These are phyloP conservation scores for Blennius ocellaris DNA, from an alignment of 2,113 vertebrate genomes.

Conservation along the genomic window DNA sequence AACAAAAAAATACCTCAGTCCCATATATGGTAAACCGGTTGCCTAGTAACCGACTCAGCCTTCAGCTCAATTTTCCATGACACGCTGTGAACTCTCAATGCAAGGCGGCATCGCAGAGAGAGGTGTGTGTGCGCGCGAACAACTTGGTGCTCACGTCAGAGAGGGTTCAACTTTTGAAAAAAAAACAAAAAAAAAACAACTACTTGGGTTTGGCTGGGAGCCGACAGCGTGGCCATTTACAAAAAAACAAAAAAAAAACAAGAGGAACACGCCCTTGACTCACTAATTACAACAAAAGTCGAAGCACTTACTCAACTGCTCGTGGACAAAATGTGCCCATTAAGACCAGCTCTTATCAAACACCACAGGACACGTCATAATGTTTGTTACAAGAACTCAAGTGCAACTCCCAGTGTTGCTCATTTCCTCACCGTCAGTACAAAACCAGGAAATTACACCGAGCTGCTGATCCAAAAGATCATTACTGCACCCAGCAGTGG, in stretches of 20 bases:
- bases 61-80: slow-evolving; percentile 89
- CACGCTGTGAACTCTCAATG: slow-evolving; percentile 73
- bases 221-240: neutral
- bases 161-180: slow-evolving; percentile 34
- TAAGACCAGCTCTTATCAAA: slow-evolving; percentile 45
- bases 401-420: slow-evolving; percentile 56
- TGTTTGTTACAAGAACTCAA: slow-evolving; percentile 44
- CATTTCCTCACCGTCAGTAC: slow-evolving; percentile 54
- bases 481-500: neutral
- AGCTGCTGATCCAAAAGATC: neutral
- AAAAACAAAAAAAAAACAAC: neutral
- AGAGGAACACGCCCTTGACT: slow-evolving; percentile 22
- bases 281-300: neutral
- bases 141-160: slow-evolving; percentile 43
- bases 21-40: slow-evolving; percentile 82
- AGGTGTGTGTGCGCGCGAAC: slow-evolving; percentile 7
- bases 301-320: neutral
- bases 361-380: slow-evolving; percentile 33
- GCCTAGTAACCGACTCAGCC: slow-evolving; percentile 80
- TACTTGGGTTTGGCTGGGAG: slow-evolving; percentile 39
- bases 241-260: slow-evolving; percentile 14
- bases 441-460: slow-evolving; percentile 42
- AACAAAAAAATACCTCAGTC: slow-evolving; percentile 29
- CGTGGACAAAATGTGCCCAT: slow-evolving; percentile 24
- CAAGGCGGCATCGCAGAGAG: slow-evolving; percentile 51